Evolutionary conservation across 1,140 invertebrate genomes (phyloP), one percentile per base, ranked within the genome.

Genomic region (Ips typographus): DNA sequence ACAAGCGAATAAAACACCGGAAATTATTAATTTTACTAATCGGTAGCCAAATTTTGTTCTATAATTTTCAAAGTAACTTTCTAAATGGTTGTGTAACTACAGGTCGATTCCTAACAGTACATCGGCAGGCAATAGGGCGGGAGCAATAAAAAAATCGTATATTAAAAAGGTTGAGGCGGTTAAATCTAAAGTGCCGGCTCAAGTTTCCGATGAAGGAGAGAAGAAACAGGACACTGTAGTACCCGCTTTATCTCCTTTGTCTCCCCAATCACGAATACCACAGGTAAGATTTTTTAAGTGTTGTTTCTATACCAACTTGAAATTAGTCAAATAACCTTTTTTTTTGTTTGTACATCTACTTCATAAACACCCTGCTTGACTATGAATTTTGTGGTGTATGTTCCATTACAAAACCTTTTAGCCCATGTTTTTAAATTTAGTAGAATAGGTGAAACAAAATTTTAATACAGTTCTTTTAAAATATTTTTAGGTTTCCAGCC

Each of bases 181-280:
- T 2, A 44, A 49, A 3, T 77, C 77, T 55, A 81, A 80, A 55
- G 8, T 38, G 1, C 52, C 52, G 62, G 52, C 71, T 7, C 4
- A 8, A 40, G 7, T 40, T 22, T 22, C 40, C 6, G 39, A 40
- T 7, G 8, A 59, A 40, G 7, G 8, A 55, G 51, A 53, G 3
- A 40, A 65, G 43, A 42, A 42, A 42, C n/a, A 39, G 51, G 51
- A 55, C 8, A 8, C 51, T 36, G 37, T 7, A 41, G 8, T 65
- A 2, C 62, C 62, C 5, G 51, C 62, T 65, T 56, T 65, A 40
- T 39, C 62, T 2, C 62, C 62, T 7, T 22, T 65, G 38, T 55
- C 62, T 2, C 51, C 62, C 4, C 62, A 65, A 55, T 40, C 39
- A 1, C 38, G 62, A 37, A 36, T 55, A 41, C 40, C 51, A 42